phyloP scores from a whole-genome alignment of 2,888 invertebrate species.

The Eupithecia vulgata region DNA sequence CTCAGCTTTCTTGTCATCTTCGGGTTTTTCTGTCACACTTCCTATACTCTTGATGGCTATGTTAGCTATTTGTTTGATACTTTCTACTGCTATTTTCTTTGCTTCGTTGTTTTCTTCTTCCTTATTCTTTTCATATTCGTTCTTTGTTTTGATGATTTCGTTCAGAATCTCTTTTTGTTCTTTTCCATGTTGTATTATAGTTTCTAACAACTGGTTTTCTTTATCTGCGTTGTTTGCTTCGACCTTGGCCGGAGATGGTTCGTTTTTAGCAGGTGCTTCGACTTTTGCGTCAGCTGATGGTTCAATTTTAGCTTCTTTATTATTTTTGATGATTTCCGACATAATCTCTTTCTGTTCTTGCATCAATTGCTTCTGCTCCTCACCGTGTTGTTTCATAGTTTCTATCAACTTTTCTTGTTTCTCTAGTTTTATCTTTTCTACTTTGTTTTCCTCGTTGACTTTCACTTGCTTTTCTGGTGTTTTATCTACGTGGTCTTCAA shows the following conservation, averaged over 20 bases:
- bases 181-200: slow-evolving; percentile 87
- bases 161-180: slow-evolving; percentile 87
- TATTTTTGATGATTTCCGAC: slow-evolving; percentile 84
- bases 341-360: slow-evolving; percentile 87
- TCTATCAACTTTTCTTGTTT: slow-evolving; percentile 83
- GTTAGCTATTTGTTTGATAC: slow-evolving; percentile 79
- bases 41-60: slow-evolving; percentile 77
- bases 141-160: slow-evolving; percentile 83
- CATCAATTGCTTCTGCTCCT: slow-evolving; percentile 87
- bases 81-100: slow-evolving; percentile 79
- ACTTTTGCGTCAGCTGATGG: slow-evolving; percentile 57
- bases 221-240: slow-evolving; percentile 48
- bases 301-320: slow-evolving; percentile 72
- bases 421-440: slow-evolving; percentile 51
- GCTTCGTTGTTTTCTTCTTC: slow-evolving; percentile 73
- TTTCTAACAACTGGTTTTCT: slow-evolving; percentile 79
- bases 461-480: slow-evolving; percentile 51
- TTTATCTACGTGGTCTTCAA: slow-evolving; percentile 47
- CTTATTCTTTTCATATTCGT: slow-evolving; percentile 78
- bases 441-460: slow-evolving; percentile 54
- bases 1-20: slow-evolving; percentile 54
- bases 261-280: slow-evolving; percentile 18
- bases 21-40: slow-evolving; percentile 70
- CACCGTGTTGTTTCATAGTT: slow-evolving; percentile 87
- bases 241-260: slow-evolving; percentile 43